Evolutionary conservation across 2,797 vertebrate genomes (phyloP), one percentile per base, ranked within the genome.

Genomic region (Platyrinchus mystaceus): DNA sequence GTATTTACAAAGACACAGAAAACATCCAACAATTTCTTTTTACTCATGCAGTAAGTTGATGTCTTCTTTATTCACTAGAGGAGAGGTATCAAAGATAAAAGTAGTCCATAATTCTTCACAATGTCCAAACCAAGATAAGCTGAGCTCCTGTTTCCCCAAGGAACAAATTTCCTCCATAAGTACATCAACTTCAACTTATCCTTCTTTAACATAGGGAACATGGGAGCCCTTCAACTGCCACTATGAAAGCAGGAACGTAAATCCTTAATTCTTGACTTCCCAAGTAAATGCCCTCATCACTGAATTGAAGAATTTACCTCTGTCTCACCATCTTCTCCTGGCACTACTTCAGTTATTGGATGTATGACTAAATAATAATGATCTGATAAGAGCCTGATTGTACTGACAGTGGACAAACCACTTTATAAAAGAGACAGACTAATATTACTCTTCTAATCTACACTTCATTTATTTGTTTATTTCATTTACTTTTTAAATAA

Each of bases 401-500:
- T 26, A 79, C 0, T 1, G 37, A 53, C 20, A 39, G 7, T 9
- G 10, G 23, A 59, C 2, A 3, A 74, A 16, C 14, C 12, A 67
- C 32, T 41, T 55, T 5, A 26, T 0, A 47, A 34, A 41, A 36
- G 21, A 82, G 16, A 46, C 1, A 50, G 7, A 55, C 26, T n/a
- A 52, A 81, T 84, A 67, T n/a, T 37, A 22, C 6, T 34, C 34
- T 30, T 82, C 23, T n/a, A 37, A 59, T 43, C 26, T 46, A 36
- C 6, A 26, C 9, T 47, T 76, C 4, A 26, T 17, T 47, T 76
- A 9, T 28, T 55, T 49, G 10, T 0, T 10, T 0, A 66, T 52
- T 66, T 44, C 34, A 78, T 70, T 56, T 43, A 23, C 10, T 41
- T 50, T 79, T 87, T 36, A 4, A 26, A 37, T 26, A n/a, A n/a